Base-by-base conservation (phyloP, 2,888 invertebrate species). In the Pyrochroa serraticornis region DNA sequence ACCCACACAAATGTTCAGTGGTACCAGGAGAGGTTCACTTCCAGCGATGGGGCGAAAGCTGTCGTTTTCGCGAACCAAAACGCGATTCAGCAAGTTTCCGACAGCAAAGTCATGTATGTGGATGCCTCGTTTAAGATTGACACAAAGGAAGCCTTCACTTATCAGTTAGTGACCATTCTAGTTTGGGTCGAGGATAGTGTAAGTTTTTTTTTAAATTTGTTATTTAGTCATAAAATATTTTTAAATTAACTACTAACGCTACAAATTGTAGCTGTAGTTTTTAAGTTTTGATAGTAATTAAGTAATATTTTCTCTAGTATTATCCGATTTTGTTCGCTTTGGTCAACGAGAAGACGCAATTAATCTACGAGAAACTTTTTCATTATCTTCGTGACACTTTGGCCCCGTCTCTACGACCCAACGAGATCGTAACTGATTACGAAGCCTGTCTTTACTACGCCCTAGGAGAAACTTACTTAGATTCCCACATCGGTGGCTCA, bases 11-110 rank as follows among this genome's bases (percentile, higher is more conserved):
- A 71, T 12, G 59, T 65, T 9, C 78, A 78, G 56, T 78, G 78
- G 49, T 83, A 85, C 67, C 86, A 85, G 67, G 84, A 87, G 53
- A 83, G 86, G 80, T 87, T 88, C 67, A 83, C 83, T 2, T 79
- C 81, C 6, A 82, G 83, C 0, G 79, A 80, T 54, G 80, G 81
- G n/a, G 67, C 67, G 1, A 71, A 71, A 61, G 78, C 75, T 0
- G 60, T 78, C 1, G 58, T 77, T 3, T 78, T 78, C 52, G 74
- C 71, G 0, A 77, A 78, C 54, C 55, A 47, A 0, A 71, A 76
- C 1, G 66, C 71, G 1, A 68, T 77, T 3, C 63, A 69, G 9
- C 61, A 67, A 48, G 62, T 74, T n/a, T 70, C 70, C 0, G 46
- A 70, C 44, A 75, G 75, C 55, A 72, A 72, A 48, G 46, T 77